Percentiles rank a stretch among this genome's conserved stretches.
These are phyloP conservation scores for Lagodon rhomboides DNA, from an alignment of 2,797 vertebrate genomes.

Conservation along the genomic window DNA sequence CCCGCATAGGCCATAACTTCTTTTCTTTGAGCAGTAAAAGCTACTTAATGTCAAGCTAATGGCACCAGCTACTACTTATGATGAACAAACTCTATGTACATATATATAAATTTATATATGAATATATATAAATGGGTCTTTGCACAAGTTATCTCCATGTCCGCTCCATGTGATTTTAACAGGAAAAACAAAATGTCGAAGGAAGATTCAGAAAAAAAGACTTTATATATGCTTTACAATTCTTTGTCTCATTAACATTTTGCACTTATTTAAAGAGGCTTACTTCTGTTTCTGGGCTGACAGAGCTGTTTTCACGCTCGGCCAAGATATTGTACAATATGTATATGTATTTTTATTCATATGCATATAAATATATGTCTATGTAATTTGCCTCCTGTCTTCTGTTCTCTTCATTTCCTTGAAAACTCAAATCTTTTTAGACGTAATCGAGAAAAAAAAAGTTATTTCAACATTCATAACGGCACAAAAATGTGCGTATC, in stretches of 20 bases:
- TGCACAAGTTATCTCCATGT: slow-evolving; percentile 87
- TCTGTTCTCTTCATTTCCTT: slow-evolving; percentile 44
- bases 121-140: slow-evolving; percentile 86
- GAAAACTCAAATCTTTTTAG: neutral
- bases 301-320: slow-evolving; percentile 84
- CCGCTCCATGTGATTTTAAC: slow-evolving; percentile 83
- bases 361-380: slow-evolving; percentile 92
- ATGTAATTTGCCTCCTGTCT: slow-evolving; percentile 82
- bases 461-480: neutral
- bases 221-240: slow-evolving; percentile 87
- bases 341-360: slow-evolving; percentile 91
- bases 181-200: slow-evolving; percentile 73
- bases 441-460: neutral
- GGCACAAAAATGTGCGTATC: neutral
- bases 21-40: slow-evolving; percentile 76
- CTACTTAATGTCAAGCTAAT: slow-evolving; percentile 73
- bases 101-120: slow-evolving; percentile 84
- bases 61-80: slow-evolving; percentile 81
- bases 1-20: slow-evolving; percentile 65
- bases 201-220: slow-evolving; percentile 69
- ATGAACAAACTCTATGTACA: slow-evolving; percentile 80
- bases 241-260: slow-evolving; percentile 89
- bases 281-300: slow-evolving; percentile 83
- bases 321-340: slow-evolving; percentile 88
- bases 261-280: slow-evolving; percentile 90